These are phyloP conservation scores for Peromyscus aztecus DNA, from an alignment of 2,797 vertebrate genomes.

Conservation along the genomic window DNA sequence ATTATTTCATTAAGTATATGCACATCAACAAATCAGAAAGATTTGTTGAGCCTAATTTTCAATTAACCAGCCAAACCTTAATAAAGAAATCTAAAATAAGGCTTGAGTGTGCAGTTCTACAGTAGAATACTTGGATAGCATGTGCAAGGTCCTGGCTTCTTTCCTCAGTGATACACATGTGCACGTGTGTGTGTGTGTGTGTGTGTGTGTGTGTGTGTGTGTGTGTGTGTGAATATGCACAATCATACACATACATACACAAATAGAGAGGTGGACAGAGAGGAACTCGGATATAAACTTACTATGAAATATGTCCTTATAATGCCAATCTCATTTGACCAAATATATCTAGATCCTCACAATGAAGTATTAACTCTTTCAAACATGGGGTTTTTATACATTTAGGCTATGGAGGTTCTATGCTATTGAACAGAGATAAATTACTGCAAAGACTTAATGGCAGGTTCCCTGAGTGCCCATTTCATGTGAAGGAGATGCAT, in stretches of 20 bases:
- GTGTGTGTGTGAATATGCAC: background rate
- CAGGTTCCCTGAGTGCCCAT: background rate
- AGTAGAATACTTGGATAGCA: background rate
- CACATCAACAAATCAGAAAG: conserved; percentile 36
- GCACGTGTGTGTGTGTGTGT: background rate
- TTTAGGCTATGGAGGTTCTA: background rate
- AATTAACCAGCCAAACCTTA: background rate
- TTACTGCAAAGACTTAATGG: background rate
- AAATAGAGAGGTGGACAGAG: background rate
- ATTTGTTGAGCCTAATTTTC: background rate
- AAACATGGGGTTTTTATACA: background rate
- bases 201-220: background rate
- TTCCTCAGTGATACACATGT: background rate
- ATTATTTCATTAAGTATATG: conserved; percentile 33
- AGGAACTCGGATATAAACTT: background rate
- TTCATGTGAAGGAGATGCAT: background rate
- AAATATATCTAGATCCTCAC: background rate
- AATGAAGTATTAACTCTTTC: background rate
- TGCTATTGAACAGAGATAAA: background rate
- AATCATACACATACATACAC: fast-evolving
- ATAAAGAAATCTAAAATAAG: background rate
- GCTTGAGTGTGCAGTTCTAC: too few species aligned
- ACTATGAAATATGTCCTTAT: background rate
- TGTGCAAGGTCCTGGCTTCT: background rate
- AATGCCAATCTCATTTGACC: background rate